phyloP scores from a whole-genome alignment of 2,888 invertebrate species.

The Taphrorychus bicolor region DNA sequence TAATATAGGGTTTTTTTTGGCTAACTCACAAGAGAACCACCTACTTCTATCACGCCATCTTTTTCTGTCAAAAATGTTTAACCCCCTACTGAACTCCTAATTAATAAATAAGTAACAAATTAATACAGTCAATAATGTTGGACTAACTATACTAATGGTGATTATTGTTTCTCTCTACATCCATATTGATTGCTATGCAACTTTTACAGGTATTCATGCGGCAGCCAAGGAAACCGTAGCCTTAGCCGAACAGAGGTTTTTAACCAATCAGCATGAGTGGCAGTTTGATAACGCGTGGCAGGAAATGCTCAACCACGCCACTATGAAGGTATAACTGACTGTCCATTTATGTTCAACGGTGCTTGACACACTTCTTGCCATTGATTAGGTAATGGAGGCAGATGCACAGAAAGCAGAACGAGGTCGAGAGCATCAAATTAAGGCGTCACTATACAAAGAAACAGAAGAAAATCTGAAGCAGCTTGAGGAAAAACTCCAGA shows the following conservation, averaged over 20 bases:
- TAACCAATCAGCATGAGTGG: constrained; percentile 79
- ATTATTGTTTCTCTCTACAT: not conserved
- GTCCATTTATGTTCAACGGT: not conserved
- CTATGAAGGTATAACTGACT: constrained; percentile 85
- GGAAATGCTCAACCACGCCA: constrained; percentile 95
- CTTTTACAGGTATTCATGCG: constrained; percentile 76
- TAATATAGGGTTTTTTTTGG: too few species aligned
- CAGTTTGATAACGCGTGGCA: constrained; percentile 97
- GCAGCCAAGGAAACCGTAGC: constrained; percentile 95
- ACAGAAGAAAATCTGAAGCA: constrained; percentile 83
- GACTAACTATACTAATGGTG: not conserved
- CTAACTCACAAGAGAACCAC: too few species aligned
- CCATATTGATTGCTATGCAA: too few species aligned
- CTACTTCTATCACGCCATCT: too few species aligned
- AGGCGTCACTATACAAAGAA: constrained; percentile 79
- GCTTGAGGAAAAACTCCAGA: constrained; percentile 81
- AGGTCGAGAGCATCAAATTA: constrained; percentile 85
- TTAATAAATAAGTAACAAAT: too few species aligned
- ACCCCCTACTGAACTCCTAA: too few species aligned
- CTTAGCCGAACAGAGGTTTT: constrained; percentile 83
- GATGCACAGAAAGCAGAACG: constrained; percentile 89
- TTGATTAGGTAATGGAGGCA: constrained; percentile 93
- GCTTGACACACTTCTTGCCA: not conserved
- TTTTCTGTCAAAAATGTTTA: too few species aligned
- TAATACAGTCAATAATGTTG: too few species aligned